phyloP scores from a whole-genome alignment of 2,888 invertebrate species.

The Ecliptopera silaceata region DNA sequence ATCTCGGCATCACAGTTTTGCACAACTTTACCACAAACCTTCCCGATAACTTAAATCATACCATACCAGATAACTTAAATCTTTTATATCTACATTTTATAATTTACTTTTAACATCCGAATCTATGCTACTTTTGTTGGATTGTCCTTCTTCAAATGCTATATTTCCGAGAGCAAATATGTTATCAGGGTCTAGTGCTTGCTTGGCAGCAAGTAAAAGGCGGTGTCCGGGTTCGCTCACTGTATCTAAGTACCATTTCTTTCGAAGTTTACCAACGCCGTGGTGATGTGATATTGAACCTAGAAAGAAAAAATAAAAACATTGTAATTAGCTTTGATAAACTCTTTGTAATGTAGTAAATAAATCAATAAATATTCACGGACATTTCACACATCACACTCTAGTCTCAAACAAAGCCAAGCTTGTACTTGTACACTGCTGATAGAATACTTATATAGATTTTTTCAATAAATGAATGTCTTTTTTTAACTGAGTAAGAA shows the following conservation, averaged over 20 bases:
- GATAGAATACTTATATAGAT: too few species aligned
- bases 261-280: slow-evolving; percentile 96
- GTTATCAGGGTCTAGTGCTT: slow-evolving; percentile 95
- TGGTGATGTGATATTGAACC: slow-evolving; percentile 97
- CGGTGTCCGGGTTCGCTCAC: slow-evolving; percentile 92
- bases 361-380: too few species aligned
- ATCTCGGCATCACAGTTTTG: neutral
- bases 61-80: neutral
- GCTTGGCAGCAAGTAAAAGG: slow-evolving; percentile 91
- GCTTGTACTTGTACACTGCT: too few species aligned
- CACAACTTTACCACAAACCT: neutral
- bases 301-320: slow-evolving; percentile 39
- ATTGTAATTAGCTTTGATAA: neutral
- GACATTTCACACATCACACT: too few species aligned
- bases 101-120: slow-evolving; percentile 63
- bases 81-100: slow-evolving; percentile 39
- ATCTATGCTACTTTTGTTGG: slow-evolving; percentile 26
- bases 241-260: slow-evolving; percentile 92
- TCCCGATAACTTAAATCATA: neutral
- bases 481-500: too few species aligned
- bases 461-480: too few species aligned
- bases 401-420: too few species aligned
- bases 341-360: too few species aligned
- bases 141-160: slow-evolving; percentile 53
- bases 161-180: slow-evolving; percentile 95